Conservation (phyloP, 92 coral and sea anemone genomes). For the Hydrozoanthus gracilis region DNA sequence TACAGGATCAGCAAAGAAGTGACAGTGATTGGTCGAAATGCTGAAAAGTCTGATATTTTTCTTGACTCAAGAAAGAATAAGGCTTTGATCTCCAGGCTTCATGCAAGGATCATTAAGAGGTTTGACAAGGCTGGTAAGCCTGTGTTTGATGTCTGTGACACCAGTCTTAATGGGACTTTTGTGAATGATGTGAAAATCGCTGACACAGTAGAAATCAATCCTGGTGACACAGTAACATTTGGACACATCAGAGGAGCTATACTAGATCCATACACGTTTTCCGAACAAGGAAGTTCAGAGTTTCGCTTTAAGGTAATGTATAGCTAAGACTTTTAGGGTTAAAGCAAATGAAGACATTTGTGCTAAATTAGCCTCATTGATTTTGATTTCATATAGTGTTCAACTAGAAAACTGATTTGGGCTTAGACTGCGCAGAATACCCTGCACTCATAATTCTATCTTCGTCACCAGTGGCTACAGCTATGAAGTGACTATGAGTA, state of each 20-base stretch:
- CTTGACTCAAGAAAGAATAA: slow-evolving; percentile 84
- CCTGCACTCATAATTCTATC: too few relatives aligned
- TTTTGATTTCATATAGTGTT: too few relatives aligned
- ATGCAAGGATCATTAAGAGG: slow-evolving; percentile 78
- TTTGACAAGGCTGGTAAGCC: slow-evolving; percentile 51
- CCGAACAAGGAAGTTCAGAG: slow-evolving; percentile 82
- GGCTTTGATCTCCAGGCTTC: slow-evolving; percentile 90
- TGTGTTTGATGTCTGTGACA: slow-evolving; percentile 78
- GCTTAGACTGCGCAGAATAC: too few relatives aligned
- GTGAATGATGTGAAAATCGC: slow-evolving; percentile 84
- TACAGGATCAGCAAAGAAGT: slow-evolving; percentile 79
- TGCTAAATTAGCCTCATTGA: too few relatives aligned
- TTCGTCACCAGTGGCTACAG: too few relatives aligned
- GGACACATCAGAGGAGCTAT: slow-evolving; percentile 91
- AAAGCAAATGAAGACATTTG: too few relatives aligned
- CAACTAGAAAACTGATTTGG: too few relatives aligned
- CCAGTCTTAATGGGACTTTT: slow-evolving; percentile 94
- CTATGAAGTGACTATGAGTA: too few relatives aligned
- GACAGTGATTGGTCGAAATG: slow-evolving; percentile 85
- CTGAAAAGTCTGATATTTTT: slow-evolving; percentile 74
- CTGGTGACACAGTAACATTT: slow-evolving; percentile 91
- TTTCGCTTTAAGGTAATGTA: slow-evolving; percentile 81
- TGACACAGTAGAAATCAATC: slow-evolving; percentile 69
- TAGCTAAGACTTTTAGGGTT: too few relatives aligned
- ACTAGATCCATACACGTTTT: slow-evolving; percentile 69